Conservation (phyloP, 2,888 invertebrate species). For the Cepaea hortensis region DNA sequence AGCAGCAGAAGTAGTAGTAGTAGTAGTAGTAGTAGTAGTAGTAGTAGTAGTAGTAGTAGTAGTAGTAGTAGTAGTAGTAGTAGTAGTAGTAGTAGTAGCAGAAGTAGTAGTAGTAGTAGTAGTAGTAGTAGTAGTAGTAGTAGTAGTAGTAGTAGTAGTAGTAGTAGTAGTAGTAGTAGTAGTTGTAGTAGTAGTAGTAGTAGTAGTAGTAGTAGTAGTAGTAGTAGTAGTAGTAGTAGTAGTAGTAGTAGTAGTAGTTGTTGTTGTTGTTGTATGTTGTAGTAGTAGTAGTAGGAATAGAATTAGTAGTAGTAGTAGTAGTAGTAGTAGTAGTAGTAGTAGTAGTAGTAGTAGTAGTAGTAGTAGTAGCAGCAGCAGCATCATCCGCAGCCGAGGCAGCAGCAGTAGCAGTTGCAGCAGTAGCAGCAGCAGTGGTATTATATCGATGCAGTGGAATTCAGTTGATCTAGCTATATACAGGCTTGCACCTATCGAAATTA, state of each 20-base stretch:
- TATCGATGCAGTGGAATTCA: no score
- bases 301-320: neutral
- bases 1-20: neutral
- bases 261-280: neutral
- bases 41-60: conserved; percentile 1
- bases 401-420: no score
- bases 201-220: conserved; percentile 12
- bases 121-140: neutral
- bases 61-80: neutral
- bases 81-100: neutral
- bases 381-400: neutral
- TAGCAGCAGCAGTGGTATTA: no score
- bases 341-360: neutral
- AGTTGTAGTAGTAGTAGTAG: conserved; percentile 4
- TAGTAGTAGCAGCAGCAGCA: neutral
- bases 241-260: conserved; percentile 5
- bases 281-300: neutral
- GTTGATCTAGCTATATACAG: no score
- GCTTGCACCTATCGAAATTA: no score
- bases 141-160: conserved; percentile 12
- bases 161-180: conserved; percentile 7
- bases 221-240: neutral
- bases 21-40: neutral
- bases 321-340: neutral
- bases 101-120: neutral